A percentile compares a stretch with the other conserved stretches of the same genome.
These are phyloP conservation scores for Scaptomyza polygonia DNA, from an alignment of 2,888 invertebrate genomes.

Conservation along the genomic window DNA sequence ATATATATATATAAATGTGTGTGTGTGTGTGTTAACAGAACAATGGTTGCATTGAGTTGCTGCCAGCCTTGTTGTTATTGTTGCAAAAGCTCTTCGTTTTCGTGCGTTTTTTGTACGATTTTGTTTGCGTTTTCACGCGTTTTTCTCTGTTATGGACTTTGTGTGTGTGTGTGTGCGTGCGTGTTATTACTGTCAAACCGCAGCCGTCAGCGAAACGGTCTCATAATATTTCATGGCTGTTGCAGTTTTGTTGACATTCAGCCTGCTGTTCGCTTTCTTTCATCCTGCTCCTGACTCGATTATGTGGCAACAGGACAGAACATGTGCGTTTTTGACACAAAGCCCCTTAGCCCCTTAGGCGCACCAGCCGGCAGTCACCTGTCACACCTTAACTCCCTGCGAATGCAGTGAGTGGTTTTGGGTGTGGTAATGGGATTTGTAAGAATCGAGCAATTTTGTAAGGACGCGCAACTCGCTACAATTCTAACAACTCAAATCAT, in stretches of 20 bases:
- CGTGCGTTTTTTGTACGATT: slow-evolving; percentile 49
- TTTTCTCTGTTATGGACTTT: slow-evolving; percentile 19
- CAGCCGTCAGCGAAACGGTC: slow-evolving; percentile 53
- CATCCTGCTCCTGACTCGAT: slow-evolving; percentile 39
- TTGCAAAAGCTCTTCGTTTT: slow-evolving; percentile 41
- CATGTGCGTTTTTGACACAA: slow-evolving; percentile 28
- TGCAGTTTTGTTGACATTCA: slow-evolving; percentile 71
- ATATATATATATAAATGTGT: slow-evolving; percentile 15
- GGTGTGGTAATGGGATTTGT: too few relatives aligned
- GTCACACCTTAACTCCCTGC: neutral
- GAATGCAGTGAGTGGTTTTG: too few relatives aligned
- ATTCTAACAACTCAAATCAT: too few relatives aligned
- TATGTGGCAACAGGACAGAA: slow-evolving; percentile 62
- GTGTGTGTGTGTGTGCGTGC: slow-evolving; percentile 12
- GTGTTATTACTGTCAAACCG: slow-evolving; percentile 65
- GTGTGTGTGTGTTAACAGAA: slow-evolving; percentile 44
- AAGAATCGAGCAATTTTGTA: too few relatives aligned
- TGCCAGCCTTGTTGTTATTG: slow-evolving; percentile 11
- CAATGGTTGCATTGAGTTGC: slow-evolving; percentile 50
- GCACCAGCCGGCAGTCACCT: neutral
- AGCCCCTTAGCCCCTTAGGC: neutral
- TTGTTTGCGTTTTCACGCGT: slow-evolving; percentile 56
- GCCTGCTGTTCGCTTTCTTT: slow-evolving; percentile 39
- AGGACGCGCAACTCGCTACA: too few relatives aligned
- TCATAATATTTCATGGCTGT: slow-evolving; percentile 74